Percentiles rank a stretch among this genome's conserved stretches.
These are phyloP conservation scores for Equus quagga DNA, from an alignment of 2,113 vertebrate genomes.

Conservation along the genomic window DNA sequence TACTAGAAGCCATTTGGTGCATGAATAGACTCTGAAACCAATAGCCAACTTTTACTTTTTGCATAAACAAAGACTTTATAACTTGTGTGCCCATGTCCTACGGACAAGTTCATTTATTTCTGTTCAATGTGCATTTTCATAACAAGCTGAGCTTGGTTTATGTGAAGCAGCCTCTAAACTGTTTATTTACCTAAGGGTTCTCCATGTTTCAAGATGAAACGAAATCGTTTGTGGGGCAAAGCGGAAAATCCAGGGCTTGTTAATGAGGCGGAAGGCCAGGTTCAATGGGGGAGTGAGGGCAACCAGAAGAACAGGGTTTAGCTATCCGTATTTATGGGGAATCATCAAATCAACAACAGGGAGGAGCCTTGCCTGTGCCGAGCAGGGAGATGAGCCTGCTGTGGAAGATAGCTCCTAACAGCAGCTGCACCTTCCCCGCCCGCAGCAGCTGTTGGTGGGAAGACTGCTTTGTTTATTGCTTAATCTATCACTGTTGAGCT, in stretches of 20 bases:
- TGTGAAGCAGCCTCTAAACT: not conserved
- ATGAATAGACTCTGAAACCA: not conserved
- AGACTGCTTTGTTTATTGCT: slow-evolving; percentile 76
- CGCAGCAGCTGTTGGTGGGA: slow-evolving; percentile 33
- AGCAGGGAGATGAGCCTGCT: slow-evolving; percentile 4
- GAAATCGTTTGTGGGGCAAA: slow-evolving; percentile 33
- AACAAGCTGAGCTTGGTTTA: slow-evolving; percentile 21
- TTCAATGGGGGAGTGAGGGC: not conserved
- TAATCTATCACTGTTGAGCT: slow-evolving; percentile 80
- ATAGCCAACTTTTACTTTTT: slow-evolving; percentile 6
- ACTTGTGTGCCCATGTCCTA: not conserved
- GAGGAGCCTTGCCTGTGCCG: not conserved
- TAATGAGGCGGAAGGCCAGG: slow-evolving; percentile 54
- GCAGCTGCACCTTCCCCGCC: slow-evolving; percentile 26
- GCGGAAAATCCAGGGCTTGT: slow-evolving; percentile 17
- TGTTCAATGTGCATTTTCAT: slow-evolving; percentile 5
- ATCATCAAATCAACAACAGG: slow-evolving; percentile 3
- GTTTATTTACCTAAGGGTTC: slow-evolving; percentile 33
- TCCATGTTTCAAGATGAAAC: slow-evolving; percentile 25
- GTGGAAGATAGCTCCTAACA: not conserved
- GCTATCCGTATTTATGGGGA: slow-evolving; percentile 20
- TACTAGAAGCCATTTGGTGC: slow-evolving; percentile 25
- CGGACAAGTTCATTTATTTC: slow-evolving; percentile 33
- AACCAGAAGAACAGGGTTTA: slow-evolving; percentile 23
- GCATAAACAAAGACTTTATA: slow-evolving; percentile 26